Percentiles rank a stretch among this genome's conserved stretches.
phyloP scores from a whole-genome alignment of 1,140 invertebrate genomes.

The Penaeus japonicus region DNA sequence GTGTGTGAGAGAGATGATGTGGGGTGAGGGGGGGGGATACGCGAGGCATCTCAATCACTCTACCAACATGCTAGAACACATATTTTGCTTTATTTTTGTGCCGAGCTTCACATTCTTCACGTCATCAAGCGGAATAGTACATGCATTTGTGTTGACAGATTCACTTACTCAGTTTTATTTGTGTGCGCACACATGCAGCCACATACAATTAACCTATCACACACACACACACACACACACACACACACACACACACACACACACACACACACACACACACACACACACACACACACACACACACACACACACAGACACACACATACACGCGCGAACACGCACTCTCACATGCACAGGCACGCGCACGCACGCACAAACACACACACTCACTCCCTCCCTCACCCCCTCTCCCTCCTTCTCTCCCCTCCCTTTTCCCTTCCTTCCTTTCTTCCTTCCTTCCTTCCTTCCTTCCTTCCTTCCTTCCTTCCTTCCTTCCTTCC shows the following conservation, averaged over 20 bases:
- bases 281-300: neutral
- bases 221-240: conserved; percentile 15
- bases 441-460: neutral
- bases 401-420: neutral
- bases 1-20: too few species aligned
- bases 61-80: too few species aligned
- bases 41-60: too few species aligned
- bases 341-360: conserved; percentile 1
- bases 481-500: neutral
- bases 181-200: neutral
- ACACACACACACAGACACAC: neutral
- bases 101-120: too few species aligned
- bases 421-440: neutral
- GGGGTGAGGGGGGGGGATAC: too few species aligned
- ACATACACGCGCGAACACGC: neutral
- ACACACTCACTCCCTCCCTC: neutral
- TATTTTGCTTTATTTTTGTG: too few species aligned
- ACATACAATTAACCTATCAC: conserved; percentile 2
- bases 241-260: conserved; percentile 4
- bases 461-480: neutral
- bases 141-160: too few species aligned
- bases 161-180: too few species aligned
- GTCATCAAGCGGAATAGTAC: too few species aligned
- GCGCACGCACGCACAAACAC: conserved; percentile 4
- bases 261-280: neutral